Evolutionary conservation across 2,888 invertebrate genomes (phyloP), one percentile per base, ranked within the genome.

Genomic region (Caenorhabditis plicata): DNA sequence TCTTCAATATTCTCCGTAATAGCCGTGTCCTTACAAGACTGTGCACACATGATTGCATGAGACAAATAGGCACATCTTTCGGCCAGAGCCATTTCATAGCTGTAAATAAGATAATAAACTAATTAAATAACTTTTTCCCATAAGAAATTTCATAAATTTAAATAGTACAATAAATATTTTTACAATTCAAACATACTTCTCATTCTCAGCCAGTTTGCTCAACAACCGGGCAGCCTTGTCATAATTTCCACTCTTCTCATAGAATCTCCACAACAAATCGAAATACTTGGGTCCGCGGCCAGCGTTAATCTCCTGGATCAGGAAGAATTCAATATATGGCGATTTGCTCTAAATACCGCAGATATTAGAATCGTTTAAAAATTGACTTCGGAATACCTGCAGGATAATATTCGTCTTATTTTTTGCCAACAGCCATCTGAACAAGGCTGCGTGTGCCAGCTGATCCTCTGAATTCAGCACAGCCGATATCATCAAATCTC

Each of bases 21-120:
- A 4, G 83, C 81, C n/a, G 47, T 26, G 27, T 71, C 73, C 11
- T 61, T 62, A 4, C 82, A 81, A 74, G 92, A 92, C 54, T 94
- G 88, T 87, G 94, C 90, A 82, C 94, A 94, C 85, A 95, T 90
- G 62, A 94, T 90, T 31, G 95, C 93, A 71, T 92, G 87, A 0
- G 92, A 91, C 77, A 98, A 84, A 85, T 94, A 93, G 75, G 90
- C 88, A 70, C 94, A 87, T 64, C 96, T 87, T 81, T 91, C 88
- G 22, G 87, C 85, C 35, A 96, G 84, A 1, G 87, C 86, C 50
- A 92, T 86, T 42, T 88, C 87, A 17, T 87, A 86, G 11, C 90
- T 91, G 76, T 69, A 84, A 38, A 19, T 22, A n/a, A 26, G 19
- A 15, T 22, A 39, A 13, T 22, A n/a, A 35, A 19, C 4, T 7